These are phyloP conservation scores for Bergia puertoricense DNA, from an alignment of 92 coral and sea anemone species.

Conservation along the genomic window DNA sequence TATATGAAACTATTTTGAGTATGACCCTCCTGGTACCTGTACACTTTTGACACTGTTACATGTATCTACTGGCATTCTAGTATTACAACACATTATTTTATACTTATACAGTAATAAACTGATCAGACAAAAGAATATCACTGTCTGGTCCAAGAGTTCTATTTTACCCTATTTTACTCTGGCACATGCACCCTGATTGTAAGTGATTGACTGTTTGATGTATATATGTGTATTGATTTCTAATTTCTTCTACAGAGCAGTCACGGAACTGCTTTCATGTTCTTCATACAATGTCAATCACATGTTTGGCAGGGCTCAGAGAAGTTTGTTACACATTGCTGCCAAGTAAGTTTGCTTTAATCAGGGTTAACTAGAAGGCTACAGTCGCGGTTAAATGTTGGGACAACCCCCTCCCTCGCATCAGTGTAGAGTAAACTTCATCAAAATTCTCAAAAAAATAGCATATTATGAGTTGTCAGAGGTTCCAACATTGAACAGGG, in stretches of 20 bases:
- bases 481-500: no score
- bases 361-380: background rate
- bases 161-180: background rate
- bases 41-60: no score
- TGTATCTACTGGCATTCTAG: no score
- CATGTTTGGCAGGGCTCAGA: conserved; percentile 56
- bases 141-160: background rate
- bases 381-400: no score
- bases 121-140: background rate
- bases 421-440: no score
- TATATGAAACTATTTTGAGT: no score
- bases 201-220: no score
- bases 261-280: conserved; percentile 51
- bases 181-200: background rate
- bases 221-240: background rate
- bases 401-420: no score
- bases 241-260: conserved; percentile 37
- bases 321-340: conserved; percentile 61
- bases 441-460: no score
- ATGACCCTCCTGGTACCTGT: no score
- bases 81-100: no score
- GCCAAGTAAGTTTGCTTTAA: conserved; percentile 47
- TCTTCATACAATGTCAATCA: conserved; percentile 62
- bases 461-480: no score
- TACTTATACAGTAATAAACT: background rate